Conservation (phyloP, 1,140 invertebrate species). For the Lerema accius region DNA sequence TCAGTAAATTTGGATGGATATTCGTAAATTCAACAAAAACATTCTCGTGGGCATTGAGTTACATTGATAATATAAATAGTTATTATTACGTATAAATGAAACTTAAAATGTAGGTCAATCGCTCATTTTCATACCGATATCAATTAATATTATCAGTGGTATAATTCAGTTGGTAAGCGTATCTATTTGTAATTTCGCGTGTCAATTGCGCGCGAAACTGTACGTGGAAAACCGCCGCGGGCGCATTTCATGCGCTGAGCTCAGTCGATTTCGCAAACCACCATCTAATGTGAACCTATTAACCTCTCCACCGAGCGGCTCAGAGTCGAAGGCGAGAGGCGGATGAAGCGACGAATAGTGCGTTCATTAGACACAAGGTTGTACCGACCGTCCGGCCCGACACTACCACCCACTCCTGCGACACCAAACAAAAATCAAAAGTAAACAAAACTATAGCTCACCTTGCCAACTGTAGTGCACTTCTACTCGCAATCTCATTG, state of each 20-base stretch:
- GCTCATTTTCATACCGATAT: slow-evolving; percentile 28
- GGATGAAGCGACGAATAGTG: slow-evolving; percentile 71
- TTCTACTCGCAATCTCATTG: slow-evolving; percentile 81
- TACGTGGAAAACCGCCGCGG: slow-evolving; percentile 70
- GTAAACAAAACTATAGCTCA: slow-evolving; percentile 75
- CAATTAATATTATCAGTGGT: slow-evolving; percentile 29
- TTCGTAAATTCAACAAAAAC: no score
- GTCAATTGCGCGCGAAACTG: slow-evolving; percentile 69
- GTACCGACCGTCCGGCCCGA: slow-evolving; percentile 58
- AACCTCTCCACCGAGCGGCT: slow-evolving; percentile 76
- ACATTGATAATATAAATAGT: no score
- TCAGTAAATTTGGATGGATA: no score
- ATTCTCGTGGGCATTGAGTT: no score
- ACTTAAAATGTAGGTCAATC: slow-evolving; percentile 31
- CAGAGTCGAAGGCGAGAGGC: slow-evolving; percentile 78
- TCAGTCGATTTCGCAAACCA: slow-evolving; percentile 77
- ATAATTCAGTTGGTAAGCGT: slow-evolving; percentile 20
- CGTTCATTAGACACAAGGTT: slow-evolving; percentile 80
- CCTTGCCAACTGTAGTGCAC: slow-evolving; percentile 81
- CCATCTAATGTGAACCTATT: slow-evolving; percentile 82
- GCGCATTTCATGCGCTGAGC: slow-evolving; percentile 64
- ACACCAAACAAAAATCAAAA: slow-evolving; percentile 63
- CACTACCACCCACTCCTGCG: slow-evolving; percentile 48
- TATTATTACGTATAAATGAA: no score
- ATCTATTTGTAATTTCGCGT: slow-evolving; percentile 43